Conservation (phyloP, 2,888 invertebrate genomes). For the Rhagium mordax region DNA sequence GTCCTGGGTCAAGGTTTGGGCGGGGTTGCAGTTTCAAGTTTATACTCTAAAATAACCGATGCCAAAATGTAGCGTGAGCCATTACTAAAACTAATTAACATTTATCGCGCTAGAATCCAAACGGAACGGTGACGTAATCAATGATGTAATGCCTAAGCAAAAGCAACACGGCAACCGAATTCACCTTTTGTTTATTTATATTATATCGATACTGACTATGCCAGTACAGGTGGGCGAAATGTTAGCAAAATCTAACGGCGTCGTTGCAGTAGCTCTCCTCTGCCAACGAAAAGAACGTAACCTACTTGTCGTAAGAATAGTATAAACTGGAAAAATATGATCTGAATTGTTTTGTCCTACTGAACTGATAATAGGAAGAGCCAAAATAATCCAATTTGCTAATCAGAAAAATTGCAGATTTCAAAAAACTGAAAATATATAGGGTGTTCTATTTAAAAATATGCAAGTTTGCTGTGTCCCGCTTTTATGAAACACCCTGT, state of each 20-base stretch:
- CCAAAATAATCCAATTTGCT: too few relatives aligned
- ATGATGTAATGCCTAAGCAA: constrained; percentile 25
- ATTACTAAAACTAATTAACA: constrained; percentile 1
- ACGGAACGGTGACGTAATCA: constrained; percentile 35
- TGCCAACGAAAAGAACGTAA: background rate
- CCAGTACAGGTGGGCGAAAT: background rate
- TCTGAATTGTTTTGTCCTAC: background rate
- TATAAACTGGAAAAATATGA: background rate
- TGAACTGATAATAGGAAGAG: too few relatives aligned
- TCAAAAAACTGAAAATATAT: too few relatives aligned
- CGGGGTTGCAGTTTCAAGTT: background rate
- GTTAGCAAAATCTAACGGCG: background rate
- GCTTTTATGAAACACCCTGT: too few relatives aligned
- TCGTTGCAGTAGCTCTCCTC: background rate
- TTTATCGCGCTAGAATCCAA: constrained; percentile 3
- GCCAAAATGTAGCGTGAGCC: constrained; percentile 2
- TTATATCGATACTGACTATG: background rate
- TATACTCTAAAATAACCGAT: background rate
- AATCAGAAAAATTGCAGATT: too few relatives aligned
- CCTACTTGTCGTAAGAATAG: too few relatives aligned
- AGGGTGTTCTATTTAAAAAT: too few relatives aligned
- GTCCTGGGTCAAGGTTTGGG: background rate
- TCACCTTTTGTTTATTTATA: constrained; percentile 39
- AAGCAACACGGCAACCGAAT: constrained; percentile 21
- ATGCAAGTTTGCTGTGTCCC: too few relatives aligned